Percentiles rank a stretch among this genome's conserved stretches.
These are phyloP conservation scores for Trachelus stipa DNA, from an alignment of 2,888 invertebrate genomes.

Conservation along the genomic window DNA sequence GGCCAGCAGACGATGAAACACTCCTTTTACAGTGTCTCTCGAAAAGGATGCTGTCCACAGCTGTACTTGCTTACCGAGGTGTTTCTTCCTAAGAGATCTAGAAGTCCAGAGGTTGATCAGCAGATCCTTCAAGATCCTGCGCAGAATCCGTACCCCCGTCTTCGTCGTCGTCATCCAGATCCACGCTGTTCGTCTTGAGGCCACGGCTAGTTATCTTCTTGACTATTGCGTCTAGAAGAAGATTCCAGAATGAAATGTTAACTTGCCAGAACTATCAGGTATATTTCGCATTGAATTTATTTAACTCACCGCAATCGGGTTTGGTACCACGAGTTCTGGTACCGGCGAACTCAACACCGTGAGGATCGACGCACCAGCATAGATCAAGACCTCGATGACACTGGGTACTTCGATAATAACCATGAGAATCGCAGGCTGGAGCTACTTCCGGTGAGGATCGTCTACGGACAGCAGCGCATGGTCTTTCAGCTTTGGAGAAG, in stretches of 20 bases:
- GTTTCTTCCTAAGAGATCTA: conserved; percentile 61
- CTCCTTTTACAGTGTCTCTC: not conserved
- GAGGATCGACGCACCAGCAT: conserved; percentile 95
- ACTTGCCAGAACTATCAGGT: not conserved
- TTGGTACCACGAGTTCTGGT: conserved; percentile 82
- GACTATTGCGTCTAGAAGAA: conserved; percentile 64
- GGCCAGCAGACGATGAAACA: conserved; percentile 19
- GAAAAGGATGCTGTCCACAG: not conserved
- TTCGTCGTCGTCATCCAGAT: conserved; percentile 76
- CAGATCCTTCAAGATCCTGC: conserved; percentile 80
- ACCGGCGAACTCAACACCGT: conserved; percentile 88
- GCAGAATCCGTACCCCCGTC: conserved; percentile 76
- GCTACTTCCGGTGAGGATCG: conserved; percentile 77
- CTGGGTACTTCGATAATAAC: conserved; percentile 87
- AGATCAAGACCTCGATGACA: conserved; percentile 89
- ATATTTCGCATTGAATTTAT: not conserved
- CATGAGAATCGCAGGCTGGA: conserved; percentile 83
- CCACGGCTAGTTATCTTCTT: conserved; percentile 66
- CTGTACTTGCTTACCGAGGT: not conserved
- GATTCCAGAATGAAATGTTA: not conserved
- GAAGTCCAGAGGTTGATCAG: conserved; percentile 82
- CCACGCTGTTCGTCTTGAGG: conserved; percentile 66
- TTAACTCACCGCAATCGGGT: conserved; percentile 80
- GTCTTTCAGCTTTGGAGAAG: conserved; percentile 83
- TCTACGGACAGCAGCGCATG: conserved; percentile 85